Percentiles rank a stretch among this genome's conserved stretches.
Conservation (phyloP, 2,797 vertebrate genomes). For the Catharus ustulatus region DNA sequence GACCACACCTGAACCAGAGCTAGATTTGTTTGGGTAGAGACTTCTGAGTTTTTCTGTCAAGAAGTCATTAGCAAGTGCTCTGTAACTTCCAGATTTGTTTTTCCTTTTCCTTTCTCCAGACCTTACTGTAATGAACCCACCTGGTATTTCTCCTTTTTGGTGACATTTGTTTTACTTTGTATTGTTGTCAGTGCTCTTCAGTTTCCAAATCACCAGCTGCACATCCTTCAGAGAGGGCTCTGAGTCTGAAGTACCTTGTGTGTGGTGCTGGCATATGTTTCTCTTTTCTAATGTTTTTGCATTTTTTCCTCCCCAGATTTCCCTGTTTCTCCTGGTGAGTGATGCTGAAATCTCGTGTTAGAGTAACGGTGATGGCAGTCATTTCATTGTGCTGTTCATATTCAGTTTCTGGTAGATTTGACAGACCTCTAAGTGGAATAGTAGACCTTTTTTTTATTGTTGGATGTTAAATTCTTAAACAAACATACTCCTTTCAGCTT, state of each 20-base stretch:
- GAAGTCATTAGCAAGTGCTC: not conserved
- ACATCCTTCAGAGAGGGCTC: not conserved
- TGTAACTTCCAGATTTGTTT: not conserved
- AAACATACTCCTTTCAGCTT: not conserved
- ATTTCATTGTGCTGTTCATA: not conserved
- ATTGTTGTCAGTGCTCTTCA: not conserved
- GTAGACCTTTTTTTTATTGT: not conserved
- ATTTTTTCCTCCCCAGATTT: constrained; percentile 17
- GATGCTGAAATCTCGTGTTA: not conserved
- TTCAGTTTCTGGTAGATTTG: not conserved
- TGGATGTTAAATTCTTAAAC: not conserved
- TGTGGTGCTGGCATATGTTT: not conserved
- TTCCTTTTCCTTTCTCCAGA: not conserved
- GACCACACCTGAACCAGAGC: not conserved
- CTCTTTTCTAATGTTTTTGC: constrained; percentile 18
- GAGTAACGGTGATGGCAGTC: not conserved
- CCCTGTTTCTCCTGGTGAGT: constrained; percentile 64
- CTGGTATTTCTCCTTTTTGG: not conserved
- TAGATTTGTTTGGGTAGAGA: not conserved
- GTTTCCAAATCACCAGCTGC: not conserved
- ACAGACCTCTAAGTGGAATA: not conserved
- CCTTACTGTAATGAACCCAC: not conserved
- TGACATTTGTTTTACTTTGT: not conserved
- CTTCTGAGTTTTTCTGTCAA: not conserved
- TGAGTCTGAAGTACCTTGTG: not conserved